A percentile compares a stretch with the other conserved stretches of the same genome.
Evolutionary conservation across 2,888 invertebrate genomes (phyloP).

Genomic region (Corbicula japonica): DNA sequence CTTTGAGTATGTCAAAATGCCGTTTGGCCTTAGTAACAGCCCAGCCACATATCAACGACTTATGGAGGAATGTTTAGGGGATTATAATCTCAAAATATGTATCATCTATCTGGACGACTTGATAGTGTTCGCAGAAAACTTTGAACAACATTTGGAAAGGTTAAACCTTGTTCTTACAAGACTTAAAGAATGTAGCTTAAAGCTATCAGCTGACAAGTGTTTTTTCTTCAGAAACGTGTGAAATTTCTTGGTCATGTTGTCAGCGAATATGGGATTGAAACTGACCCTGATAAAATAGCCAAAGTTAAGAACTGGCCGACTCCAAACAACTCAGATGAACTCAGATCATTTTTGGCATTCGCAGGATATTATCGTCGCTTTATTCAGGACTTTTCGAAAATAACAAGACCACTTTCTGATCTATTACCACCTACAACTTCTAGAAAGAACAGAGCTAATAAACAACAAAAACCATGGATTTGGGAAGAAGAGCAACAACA

Average conservation of each 20-base stretch:
- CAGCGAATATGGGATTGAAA: conserved; percentile 23
- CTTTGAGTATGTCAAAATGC: too few relatives aligned
- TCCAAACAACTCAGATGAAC: conserved; percentile 2
- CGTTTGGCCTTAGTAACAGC: too few relatives aligned
- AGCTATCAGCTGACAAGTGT: too few relatives aligned
- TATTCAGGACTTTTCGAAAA: conserved; percentile 46
- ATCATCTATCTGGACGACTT: too few relatives aligned
- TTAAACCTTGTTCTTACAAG: background rate
- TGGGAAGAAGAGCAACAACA: conserved; percentile 23
- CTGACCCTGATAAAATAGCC: conserved; percentile 19
- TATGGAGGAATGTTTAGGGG: too few relatives aligned
- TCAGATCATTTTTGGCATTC: conserved; percentile 16
- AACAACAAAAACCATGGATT: conserved; percentile 14
- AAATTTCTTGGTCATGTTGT: conserved; percentile 45
- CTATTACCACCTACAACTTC: conserved; percentile 29
- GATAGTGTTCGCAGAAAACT: too few relatives aligned
- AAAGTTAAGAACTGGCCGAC: conserved; percentile 38
- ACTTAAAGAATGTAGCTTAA: too few relatives aligned
- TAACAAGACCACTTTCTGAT: conserved; percentile 48
- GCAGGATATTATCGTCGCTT: conserved; percentile 45
- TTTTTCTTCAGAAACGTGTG: background rate
- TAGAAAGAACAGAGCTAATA: conserved; percentile 18
- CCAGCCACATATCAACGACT: too few relatives aligned
- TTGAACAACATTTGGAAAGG: too few relatives aligned
- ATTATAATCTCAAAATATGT: too few relatives aligned